Conservation (phyloP, 1,140 invertebrate genomes). For the Leptonema lineaticorne region DNA sequence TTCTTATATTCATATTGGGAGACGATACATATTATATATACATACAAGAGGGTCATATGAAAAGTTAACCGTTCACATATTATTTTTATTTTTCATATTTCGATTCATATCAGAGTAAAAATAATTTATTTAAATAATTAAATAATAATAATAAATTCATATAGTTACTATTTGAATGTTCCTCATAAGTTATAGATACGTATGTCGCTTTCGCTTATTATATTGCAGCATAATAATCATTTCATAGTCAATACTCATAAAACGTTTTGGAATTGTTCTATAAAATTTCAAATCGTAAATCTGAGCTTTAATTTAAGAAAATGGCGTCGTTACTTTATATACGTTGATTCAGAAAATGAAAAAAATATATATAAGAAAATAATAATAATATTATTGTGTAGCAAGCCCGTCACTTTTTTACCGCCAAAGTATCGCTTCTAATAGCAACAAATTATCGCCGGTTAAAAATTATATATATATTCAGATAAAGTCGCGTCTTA, state of each 20-base stretch:
- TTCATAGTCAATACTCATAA: neutral
- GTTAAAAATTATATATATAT: conserved; percentile 2
- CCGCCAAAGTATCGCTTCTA: neutral
- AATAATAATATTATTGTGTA: neutral
- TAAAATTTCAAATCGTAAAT: no score
- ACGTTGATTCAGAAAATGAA: neutral
- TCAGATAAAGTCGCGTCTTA: neutral
- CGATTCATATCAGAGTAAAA: no score
- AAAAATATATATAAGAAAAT: neutral
- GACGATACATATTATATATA: neutral
- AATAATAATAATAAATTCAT: no score
- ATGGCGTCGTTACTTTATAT: neutral
- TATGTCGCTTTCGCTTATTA: neutral
- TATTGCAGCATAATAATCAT: neutral
- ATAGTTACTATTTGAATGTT: no score
- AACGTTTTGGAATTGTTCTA: no score
- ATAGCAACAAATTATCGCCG: neutral
- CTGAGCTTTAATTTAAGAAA: no score
- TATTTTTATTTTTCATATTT: no score
- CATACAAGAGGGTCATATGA: neutral
- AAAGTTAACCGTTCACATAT: no score
- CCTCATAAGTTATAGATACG: no score
- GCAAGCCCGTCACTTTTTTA: neutral
- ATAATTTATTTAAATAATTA: no score
- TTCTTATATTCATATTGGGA: no score